phyloP scores from a whole-genome alignment of 2,888 invertebrate species.

The Drosophila lacicola region DNA sequence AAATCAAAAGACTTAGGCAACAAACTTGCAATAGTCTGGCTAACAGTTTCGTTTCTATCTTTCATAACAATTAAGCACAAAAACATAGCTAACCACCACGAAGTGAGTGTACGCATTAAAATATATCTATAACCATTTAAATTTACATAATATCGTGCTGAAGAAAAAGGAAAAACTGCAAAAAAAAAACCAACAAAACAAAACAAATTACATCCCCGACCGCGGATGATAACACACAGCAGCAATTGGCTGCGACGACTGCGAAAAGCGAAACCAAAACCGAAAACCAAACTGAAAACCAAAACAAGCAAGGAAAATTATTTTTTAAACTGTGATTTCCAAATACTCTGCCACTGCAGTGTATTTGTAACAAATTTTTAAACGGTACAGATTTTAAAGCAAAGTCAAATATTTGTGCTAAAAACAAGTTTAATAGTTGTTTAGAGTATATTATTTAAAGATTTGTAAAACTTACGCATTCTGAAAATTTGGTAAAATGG shows the following conservation, averaged over 20 bases:
- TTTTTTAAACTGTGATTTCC: background rate
- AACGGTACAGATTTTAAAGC: too few relatives aligned
- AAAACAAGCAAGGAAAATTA: constrained; percentile 18
- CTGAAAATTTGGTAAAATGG: too few relatives aligned
- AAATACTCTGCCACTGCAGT: constrained; percentile 16
- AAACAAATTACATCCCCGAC: constrained; percentile 19
- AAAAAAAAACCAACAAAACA: constrained; percentile 4
- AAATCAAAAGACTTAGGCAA: constrained; percentile 51
- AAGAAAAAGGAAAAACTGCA: constrained; percentile 27
- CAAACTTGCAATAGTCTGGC: constrained; percentile 34
- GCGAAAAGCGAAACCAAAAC: constrained; percentile 30
- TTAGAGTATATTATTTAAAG: too few relatives aligned
- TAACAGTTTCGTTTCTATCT: constrained; percentile 38
- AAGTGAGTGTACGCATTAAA: constrained; percentile 44
- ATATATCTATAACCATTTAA: constrained; percentile 38
- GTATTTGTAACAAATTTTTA: background rate
- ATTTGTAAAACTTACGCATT: too few relatives aligned
- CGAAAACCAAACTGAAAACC: constrained; percentile 16
- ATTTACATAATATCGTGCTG: constrained; percentile 52
- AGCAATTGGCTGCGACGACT: constrained; percentile 10
- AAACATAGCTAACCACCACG: constrained; percentile 1
- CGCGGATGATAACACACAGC: constrained; percentile 28
- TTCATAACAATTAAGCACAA: constrained; percentile 31
- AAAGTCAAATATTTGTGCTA: too few relatives aligned
- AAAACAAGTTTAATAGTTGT: too few relatives aligned